Base-by-base conservation (phyloP, 2,113 vertebrate genomes). In the Puffinus mauretanicus region DNA sequence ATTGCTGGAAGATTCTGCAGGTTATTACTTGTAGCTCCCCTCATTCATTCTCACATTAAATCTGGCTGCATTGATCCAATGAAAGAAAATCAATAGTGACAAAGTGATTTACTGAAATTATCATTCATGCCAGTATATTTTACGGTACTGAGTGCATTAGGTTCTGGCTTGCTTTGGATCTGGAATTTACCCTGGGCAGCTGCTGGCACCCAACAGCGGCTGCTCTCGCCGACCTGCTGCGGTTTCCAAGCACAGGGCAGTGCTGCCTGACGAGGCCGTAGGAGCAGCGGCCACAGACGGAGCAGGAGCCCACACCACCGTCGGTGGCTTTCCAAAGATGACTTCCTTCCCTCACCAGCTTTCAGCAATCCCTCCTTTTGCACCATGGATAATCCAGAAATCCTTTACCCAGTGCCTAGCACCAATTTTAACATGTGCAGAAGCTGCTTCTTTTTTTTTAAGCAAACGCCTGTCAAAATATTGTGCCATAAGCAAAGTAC, bases 281-380 rank as follows among this genome's bases (percentile, higher is more conserved):
- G 69, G 25, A 89, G 42, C n/a, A 16, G 49, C 0, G 0, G 22
- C 11, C 11, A 55, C 2, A 34, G 20, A 36, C 0, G 0, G 38
- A 13, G 27, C 36, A 86, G 51, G 14, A 27, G 8, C 40, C 19
- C n/a, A 20, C 34, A 8, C 9, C 20, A 16, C 44, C 9, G 1
- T 4, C 16, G 14, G 11, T 7, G 54, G 65, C 73, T 73, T 69
- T 52, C 8, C 11, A 26, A 47, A 36, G 8, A 20, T 6, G 3
- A 22, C 24, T 61, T 80, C 34, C 36, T 72, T 24, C 24, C 26
- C 6, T 14, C 30, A 13, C 1, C 10, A 20, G 14, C 58, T 65
- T 65, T 29, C 55, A 69, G 26, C 12, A 40, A 21, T 34, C 27
- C 57, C 13, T 47, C 52, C 27, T 79, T 42, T 69, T 79, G 19